Percentiles rank a stretch among this genome's conserved stretches.
Evolutionary conservation across 2,888 invertebrate genomes (phyloP).

Genomic region (Diarsia brunnea): DNA sequence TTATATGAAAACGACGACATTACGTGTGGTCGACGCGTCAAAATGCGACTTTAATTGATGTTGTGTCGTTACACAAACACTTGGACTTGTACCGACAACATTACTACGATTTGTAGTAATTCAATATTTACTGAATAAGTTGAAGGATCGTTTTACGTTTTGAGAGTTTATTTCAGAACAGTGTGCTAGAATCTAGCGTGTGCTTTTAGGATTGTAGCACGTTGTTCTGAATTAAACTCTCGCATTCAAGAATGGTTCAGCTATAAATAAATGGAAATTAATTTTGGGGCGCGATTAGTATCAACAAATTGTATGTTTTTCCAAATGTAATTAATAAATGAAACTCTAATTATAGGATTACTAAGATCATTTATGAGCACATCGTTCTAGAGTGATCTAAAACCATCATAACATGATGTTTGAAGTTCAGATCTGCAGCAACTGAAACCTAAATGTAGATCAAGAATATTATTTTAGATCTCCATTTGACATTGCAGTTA

Average conservation of each 20-base stretch:
- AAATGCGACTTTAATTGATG: constrained; percentile 90
- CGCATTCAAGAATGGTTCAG: neutral
- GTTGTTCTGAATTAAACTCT: neutral
- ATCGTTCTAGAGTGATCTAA: neutral
- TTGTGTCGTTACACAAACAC: constrained; percentile 79
- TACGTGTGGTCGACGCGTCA: constrained; percentile 80
- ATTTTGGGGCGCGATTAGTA: neutral
- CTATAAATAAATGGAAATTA: neutral
- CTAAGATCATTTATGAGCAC: no score
- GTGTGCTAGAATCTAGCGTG: neutral
- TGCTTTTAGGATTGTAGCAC: neutral
- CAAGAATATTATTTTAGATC: neutral
- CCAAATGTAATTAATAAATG: no score
- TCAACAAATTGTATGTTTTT: no score
- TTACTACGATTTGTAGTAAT: constrained; percentile 41
- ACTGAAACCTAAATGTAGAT: no score
- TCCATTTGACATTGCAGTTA: neutral
- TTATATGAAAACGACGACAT: constrained; percentile 80
- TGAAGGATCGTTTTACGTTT: neutral
- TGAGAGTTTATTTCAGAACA: neutral
- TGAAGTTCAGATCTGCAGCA: no score
- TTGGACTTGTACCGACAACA: constrained; percentile 79
- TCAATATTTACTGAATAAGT: constrained; percentile 27
- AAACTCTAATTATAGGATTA: no score
- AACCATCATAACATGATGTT: no score